These are phyloP conservation scores for Arizona elegans DNA, from an alignment of 2,113 vertebrate species.

Conservation along the genomic window DNA sequence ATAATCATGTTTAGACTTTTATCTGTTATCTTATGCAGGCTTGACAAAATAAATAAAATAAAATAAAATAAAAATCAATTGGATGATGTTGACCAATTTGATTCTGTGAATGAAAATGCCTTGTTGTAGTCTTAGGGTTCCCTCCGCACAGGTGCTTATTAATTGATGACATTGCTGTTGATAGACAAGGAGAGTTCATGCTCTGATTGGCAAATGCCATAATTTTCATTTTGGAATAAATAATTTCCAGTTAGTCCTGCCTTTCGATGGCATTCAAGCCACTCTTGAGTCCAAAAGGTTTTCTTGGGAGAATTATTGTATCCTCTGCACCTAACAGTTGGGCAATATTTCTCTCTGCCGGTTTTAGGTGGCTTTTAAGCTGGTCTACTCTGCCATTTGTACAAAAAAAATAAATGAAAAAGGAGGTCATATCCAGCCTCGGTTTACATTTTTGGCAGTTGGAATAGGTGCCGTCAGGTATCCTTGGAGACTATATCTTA, in stretches of 20 bases:
- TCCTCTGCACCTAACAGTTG: neutral
- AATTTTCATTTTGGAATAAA: neutral
- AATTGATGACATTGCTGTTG: too few relatives aligned
- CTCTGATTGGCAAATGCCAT: neutral
- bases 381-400: neutral
- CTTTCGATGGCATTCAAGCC: neutral
- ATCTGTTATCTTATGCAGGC: too few relatives aligned
- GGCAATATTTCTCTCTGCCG: neutral
- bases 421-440: neutral
- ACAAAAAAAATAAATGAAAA: neutral
- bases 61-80: neutral
- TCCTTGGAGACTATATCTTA: neutral
- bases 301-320: neutral
- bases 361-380: neutral
- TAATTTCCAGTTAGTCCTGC: neutral
- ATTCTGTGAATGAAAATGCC: neutral
- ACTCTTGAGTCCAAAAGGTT: neutral
- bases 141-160: neutral
- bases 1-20: too few relatives aligned
- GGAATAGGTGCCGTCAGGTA: neutral
- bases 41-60: too few relatives aligned
- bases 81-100: neutral
- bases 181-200: neutral
- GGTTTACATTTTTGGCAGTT: neutral
- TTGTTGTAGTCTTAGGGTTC: neutral